Percentiles rank a stretch among this genome's conserved stretches.
Conservation (phyloP, 2,888 invertebrate genomes). For the Craniophora ligustri region DNA sequence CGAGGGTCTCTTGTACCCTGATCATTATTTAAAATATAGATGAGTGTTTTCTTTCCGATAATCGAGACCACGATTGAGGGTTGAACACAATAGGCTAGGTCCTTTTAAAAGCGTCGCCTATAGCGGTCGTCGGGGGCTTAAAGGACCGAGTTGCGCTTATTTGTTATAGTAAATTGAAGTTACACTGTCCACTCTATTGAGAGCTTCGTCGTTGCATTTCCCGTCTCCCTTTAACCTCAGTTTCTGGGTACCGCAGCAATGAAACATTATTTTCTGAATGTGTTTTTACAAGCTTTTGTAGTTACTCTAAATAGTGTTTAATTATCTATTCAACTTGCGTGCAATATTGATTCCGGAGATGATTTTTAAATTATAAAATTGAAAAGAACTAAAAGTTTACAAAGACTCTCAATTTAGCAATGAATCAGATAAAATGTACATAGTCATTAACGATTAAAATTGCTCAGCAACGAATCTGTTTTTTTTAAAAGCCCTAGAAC, state of each 20-base stretch:
- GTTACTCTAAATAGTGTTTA: neutral
- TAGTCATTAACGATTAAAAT: slow-evolving; percentile 29
- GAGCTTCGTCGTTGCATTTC: slow-evolving; percentile 61
- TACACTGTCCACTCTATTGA: slow-evolving; percentile 78
- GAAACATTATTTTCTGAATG: slow-evolving; percentile 3
- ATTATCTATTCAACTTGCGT: too few species aligned
- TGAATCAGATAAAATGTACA: slow-evolving; percentile 24
- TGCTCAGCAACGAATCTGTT: slow-evolving; percentile 18
- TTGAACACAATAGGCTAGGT: slow-evolving; percentile 77
- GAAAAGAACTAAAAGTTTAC: slow-evolving; percentile 4
- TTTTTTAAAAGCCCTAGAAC: slow-evolving; percentile 49
- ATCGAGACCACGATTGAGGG: slow-evolving; percentile 87
- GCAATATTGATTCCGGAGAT: too few species aligned
- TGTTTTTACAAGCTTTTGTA: neutral
- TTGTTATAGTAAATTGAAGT: slow-evolving; percentile 88
- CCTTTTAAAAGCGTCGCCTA: slow-evolving; percentile 80
- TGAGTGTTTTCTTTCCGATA: slow-evolving; percentile 88
- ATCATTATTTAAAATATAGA: slow-evolving; percentile 89
- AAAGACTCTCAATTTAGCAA: slow-evolving; percentile 4
- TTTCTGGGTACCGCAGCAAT: slow-evolving; percentile 50
- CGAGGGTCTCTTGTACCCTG: slow-evolving; percentile 68
- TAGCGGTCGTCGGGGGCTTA: slow-evolving; percentile 69
- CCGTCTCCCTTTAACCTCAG: slow-evolving; percentile 48
- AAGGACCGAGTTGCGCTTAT: slow-evolving; percentile 75
- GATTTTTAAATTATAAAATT: too few species aligned